These are phyloP conservation scores for Polyodon spathula DNA, from an alignment of 2,113 vertebrate species.

Conservation along the genomic window DNA sequence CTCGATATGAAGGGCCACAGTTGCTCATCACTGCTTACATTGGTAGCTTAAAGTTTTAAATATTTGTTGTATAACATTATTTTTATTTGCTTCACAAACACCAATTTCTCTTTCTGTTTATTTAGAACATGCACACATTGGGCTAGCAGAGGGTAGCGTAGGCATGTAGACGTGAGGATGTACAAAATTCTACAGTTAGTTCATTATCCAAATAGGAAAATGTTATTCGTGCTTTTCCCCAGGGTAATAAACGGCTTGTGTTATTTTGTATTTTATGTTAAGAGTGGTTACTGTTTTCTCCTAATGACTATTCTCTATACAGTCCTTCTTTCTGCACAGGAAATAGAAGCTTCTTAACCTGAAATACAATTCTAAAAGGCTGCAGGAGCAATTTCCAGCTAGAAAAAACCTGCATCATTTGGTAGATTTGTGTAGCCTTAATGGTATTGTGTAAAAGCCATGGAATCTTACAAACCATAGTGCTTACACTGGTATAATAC, in stretches of 20 bases:
- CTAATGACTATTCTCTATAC: constrained; percentile 35
- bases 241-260: background rate
- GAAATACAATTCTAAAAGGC: constrained; percentile 37
- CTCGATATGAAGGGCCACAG: too few relatives aligned
- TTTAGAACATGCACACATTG: too few relatives aligned
- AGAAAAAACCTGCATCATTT: constrained; percentile 29
- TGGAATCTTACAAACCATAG: background rate
- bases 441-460: background rate
- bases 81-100: too few relatives aligned
- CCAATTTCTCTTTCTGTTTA: too few relatives aligned
- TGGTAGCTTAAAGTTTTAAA: too few relatives aligned
- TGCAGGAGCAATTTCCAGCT: constrained; percentile 30
- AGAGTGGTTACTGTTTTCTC: constrained; percentile 2
- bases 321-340: constrained; percentile 33
- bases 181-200: too few relatives aligned
- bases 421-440: constrained; percentile 23
- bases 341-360: constrained; percentile 53
- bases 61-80: too few relatives aligned
- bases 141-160: too few relatives aligned
- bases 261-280: background rate
- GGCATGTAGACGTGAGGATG: too few relatives aligned
- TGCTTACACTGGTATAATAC: background rate
- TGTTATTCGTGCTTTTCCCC: too few relatives aligned
- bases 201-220: too few relatives aligned
- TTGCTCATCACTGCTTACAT: too few relatives aligned